Percentiles rank a stretch among this genome's conserved stretches.
These are phyloP conservation scores for Eubucco bourcierii DNA, from an alignment of 2,113 vertebrate species.

Conservation along the genomic window DNA sequence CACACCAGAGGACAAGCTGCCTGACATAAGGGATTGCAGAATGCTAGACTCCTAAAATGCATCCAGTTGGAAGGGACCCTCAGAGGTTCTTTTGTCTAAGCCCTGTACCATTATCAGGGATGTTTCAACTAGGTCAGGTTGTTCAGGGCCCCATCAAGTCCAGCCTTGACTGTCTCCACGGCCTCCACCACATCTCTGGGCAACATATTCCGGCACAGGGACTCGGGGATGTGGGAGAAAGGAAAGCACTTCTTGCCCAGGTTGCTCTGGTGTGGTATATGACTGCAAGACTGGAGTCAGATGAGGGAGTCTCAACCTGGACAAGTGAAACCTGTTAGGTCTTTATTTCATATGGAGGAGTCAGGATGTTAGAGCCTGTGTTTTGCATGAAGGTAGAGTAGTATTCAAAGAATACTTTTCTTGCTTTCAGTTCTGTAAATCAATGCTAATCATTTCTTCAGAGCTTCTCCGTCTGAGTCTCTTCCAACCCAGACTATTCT, in stretches of 20 bases:
- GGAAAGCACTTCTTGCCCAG: neutral
- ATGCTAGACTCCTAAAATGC: no score
- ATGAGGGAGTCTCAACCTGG: neutral
- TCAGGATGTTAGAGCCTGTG: neutral
- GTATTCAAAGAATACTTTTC: neutral
- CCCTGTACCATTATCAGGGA: no score
- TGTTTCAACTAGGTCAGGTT: no score
- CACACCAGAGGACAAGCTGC: neutral
- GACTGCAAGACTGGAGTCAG: neutral
- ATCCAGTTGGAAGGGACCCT: no score
- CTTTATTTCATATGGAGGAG: neutral
- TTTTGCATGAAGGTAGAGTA: neutral
- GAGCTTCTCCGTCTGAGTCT: neutral
- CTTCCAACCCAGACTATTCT: no score
- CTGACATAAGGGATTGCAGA: neutral
- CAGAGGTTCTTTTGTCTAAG: no score
- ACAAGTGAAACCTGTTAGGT: rapidly evolving
- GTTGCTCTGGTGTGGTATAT: neutral
- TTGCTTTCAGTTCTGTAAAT: neutral
- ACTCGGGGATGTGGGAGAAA: neutral
- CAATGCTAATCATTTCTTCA: neutral
- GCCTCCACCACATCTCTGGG: no score
- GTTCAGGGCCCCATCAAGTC: no score
- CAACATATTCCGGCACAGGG: no score
- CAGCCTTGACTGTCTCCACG: no score